Evolutionary conservation across 2,797 vertebrate genomes (phyloP), one percentile per base, ranked within the genome.

Genomic region (Acestrorhynchus altus): DNA sequence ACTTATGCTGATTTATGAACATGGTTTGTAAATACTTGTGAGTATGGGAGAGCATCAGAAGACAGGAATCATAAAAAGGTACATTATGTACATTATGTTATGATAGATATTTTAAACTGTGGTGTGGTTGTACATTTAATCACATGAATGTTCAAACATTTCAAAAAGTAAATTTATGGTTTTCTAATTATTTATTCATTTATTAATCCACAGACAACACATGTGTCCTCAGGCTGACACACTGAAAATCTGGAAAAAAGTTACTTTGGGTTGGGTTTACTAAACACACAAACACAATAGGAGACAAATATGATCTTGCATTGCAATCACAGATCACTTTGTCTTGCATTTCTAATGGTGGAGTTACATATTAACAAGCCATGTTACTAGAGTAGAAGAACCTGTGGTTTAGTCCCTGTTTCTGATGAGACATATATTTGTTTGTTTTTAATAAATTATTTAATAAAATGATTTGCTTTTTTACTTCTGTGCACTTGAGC

Each of bases 1-100:
- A 26, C 11, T 51, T 51, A 49, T 68, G n/a, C 46, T n/a, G 65
- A 68, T 68, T 28, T 68, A 49, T 68, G 65, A 68, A 20, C 44
- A 35, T n/a, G 46, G 46, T 66, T 22, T 1, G 6, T 16, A 47
- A 44, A 26, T 22, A 7, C 64, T 66, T 26, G 10, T 66, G 64
- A 66, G 16, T 47, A 20, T 44, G 40, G 20, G 31, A 66, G 22
- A 66, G 18, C 5, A 4, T 13, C 10, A 47, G 42, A 6, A 47
- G 22, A 47, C 20, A 66, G 39, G 12, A 44, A 65, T n/a, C 28
- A 31, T 11, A 64, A 42, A 22, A 64, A 26, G 4, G 8, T 16
- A 66, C 4, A 1, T 26, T 40, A 63, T 18, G 8, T 16, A 66
- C 4, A 1, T 26, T 40, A 63, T 18, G 22, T 46, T 66, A 7